Evolutionary conservation across 2,888 invertebrate species (phyloP), one percentile per base, ranked within the genome.

Genomic region (Aphidoletes aphidimyza): DNA sequence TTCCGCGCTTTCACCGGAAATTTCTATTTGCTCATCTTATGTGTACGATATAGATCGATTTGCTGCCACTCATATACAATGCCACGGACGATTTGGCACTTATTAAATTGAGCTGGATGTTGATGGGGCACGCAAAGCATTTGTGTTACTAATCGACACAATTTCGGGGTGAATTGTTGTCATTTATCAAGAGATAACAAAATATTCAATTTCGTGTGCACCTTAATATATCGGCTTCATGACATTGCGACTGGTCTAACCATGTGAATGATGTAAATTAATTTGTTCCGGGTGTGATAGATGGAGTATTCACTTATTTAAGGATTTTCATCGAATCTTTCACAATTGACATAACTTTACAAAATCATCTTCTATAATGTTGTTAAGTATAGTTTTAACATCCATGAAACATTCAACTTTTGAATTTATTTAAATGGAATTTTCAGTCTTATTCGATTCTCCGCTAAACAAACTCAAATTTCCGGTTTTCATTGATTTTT

Each of bases 71-170:
- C 30, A 26, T 26, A 11, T 30, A 42, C 14, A 2, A 14, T 26
- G n/a, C 9, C 69, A 14, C 14, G 26, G 5, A 14, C 8, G 34
- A 14, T 69, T 69, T 69, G 69, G 69, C 69, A 69, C 69, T 69
- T 69, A 69, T 69, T 69, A 69, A 69, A 69, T 69, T 69, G 69
- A 69, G 30, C 30, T 26, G 11, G 69, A 69, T 69, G 69, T 69
- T 69, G 69, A 69, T 69, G 69, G n/a, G 26, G 69, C 34, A 69
- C 69, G 54, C 54, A 54, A 54, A 54, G 54, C 17, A 69, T 69
- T 69, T 69, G 69, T 69, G 26, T 69, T 34, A 69, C 69, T 69
- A 69, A 69, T 69, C 69, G 69, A 69, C 69, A 69, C 30, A 69
- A 69, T 8, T 30, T 14, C 54, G 22, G 22, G 17, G 47, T 17